These are phyloP conservation scores for Drosophila algonquin DNA, from an alignment of 2,888 invertebrate genomes.

Conservation along the genomic window DNA sequence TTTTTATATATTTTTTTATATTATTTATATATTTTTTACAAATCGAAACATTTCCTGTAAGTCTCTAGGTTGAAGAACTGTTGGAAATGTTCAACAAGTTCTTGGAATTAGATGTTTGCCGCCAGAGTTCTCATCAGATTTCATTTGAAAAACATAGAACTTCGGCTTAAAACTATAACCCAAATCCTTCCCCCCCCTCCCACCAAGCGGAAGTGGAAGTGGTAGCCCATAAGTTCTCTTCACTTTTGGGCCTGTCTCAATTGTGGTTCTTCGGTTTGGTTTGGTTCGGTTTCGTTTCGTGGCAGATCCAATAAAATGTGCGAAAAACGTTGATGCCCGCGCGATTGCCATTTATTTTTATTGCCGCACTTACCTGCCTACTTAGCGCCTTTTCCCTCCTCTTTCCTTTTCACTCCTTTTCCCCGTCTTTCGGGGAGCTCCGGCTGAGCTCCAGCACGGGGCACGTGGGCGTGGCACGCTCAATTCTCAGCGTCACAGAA, in stretches of 20 bases:
- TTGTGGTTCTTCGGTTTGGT: conserved; percentile 4
- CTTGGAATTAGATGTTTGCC: neutral
- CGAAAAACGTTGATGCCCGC: conserved; percentile 44
- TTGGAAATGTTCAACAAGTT: neutral
- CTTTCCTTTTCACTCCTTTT: neutral
- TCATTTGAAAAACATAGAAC: neutral
- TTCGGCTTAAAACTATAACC: neutral
- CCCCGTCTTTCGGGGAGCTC: neutral
- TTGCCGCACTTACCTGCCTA: conserved; percentile 66
- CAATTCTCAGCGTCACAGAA: conserved; percentile 20
- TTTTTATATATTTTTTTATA: no score
- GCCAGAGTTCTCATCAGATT: neutral
- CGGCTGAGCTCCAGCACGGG: neutral
- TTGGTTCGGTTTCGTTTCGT: conserved; percentile 9
- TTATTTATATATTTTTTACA: no score
- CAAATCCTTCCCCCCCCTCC: neutral
- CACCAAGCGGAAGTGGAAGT: neutral
- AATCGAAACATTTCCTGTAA: no score
- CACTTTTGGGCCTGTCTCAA: conserved; percentile 1
- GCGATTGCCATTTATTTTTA: conserved; percentile 64
- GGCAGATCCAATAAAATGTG: conserved; percentile 47
- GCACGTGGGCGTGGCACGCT: conserved; percentile 26
- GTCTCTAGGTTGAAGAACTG: no score
- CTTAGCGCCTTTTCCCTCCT: conserved; percentile 45
- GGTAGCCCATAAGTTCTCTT: neutral